Evolutionary conservation across 1,140 invertebrate species (phyloP), one percentile per base, ranked within the genome.

Genomic region (Lepidurus couesii): DNA sequence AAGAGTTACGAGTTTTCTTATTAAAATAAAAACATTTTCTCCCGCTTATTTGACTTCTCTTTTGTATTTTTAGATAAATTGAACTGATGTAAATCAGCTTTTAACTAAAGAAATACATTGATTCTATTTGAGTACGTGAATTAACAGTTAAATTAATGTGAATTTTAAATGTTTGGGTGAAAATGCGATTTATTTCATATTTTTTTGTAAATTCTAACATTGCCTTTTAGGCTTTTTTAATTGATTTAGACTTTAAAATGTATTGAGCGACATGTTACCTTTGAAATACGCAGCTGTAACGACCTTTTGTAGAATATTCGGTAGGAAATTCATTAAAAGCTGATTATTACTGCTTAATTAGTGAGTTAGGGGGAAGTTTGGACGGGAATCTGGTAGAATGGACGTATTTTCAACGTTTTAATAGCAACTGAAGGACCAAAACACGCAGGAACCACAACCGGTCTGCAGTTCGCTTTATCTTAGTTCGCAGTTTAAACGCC

Each of bases 11-110:
- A 43, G 0, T 26, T 75, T 44, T 75, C 7, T 3, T n/a, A 16
- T 75, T 75, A 44, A n/a, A 78, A 26, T 75, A 44, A n/a, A 78
- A 26, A 42, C 34, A 74, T n/a, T 42, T 43, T 21, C 73, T 65
- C 7, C 74, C 77, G 65, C 74, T 73, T 75, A 44, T 75, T 75
- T 43, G 16, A 13, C 8, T 75, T 26, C 21, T 75, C 44, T 75
- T 42, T 16, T 21, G 42, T 11, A 42, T 42, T 24, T 34, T 11
- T 24, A 24, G 21, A 16, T 42, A 7, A 75, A 24, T 13, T 11
- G 1, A 73, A 24, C 7, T 8, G 34, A 73, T 24, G 34, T 8
- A 73, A 8, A 73, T 24, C 53, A n/a, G 21, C 34, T 73, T 73
- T 73, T 73, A 73, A 24, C 73, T 9, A 10, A 73, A 73, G 9